These are phyloP conservation scores for Tetrapedia diversipes DNA, from an alignment of 2,888 invertebrate species.

Conservation along the genomic window DNA sequence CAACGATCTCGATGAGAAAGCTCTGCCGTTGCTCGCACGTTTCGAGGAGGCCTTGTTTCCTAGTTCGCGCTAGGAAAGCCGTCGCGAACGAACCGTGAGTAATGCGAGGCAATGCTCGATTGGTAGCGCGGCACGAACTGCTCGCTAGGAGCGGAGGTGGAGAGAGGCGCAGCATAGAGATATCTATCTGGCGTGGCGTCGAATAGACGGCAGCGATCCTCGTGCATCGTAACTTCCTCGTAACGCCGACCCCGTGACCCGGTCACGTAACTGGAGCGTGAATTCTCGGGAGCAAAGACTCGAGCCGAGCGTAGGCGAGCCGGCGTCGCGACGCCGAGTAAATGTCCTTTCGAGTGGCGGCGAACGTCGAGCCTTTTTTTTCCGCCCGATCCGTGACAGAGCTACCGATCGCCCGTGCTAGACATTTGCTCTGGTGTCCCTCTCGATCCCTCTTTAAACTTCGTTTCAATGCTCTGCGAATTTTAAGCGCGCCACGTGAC, in stretches of 20 bases:
- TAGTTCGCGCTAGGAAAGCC: neutral
- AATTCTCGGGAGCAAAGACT: conserved; percentile 58
- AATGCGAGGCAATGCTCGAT: neutral
- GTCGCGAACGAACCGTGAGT: neutral
- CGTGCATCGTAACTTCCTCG: conserved; percentile 37
- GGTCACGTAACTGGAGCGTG: conserved; percentile 69
- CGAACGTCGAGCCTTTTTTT: conserved; percentile 12
- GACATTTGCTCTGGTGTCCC: conserved; percentile 8
- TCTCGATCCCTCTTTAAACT: conserved; percentile 1
- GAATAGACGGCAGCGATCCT: conserved; percentile 49
- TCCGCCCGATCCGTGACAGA: conserved; percentile 11
- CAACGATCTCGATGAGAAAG: neutral
- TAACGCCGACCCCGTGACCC: conserved; percentile 63
- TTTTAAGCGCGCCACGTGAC: conserved; percentile 1
- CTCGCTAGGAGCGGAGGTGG: neutral
- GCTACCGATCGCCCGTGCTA: conserved; percentile 24
- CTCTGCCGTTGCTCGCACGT: too few relatives aligned
- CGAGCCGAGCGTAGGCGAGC: conserved; percentile 27
- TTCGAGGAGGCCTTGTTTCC: neutral
- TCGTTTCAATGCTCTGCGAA: conserved; percentile 13
- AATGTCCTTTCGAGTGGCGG: conserved; percentile 38
- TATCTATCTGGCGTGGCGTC: conserved; percentile 55
- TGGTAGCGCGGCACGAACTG: neutral
- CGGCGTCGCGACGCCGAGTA: conserved; percentile 54
- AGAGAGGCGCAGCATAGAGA: neutral